phyloP scores from a whole-genome alignment of 2,888 invertebrate genomes.

The Phasia obesa region DNA sequence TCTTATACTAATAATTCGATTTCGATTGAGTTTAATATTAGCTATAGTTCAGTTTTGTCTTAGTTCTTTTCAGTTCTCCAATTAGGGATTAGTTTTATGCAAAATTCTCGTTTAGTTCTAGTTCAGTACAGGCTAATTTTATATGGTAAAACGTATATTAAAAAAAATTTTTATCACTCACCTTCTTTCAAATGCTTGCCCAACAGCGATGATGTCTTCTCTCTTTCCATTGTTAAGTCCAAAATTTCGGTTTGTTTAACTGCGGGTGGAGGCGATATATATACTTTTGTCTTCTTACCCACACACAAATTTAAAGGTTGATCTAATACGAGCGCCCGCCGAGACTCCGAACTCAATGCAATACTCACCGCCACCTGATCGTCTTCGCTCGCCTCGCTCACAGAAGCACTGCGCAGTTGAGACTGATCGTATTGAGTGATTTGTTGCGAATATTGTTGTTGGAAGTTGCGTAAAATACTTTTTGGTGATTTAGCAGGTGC shows the following conservation, averaged over 20 bases:
- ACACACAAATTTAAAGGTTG: constrained; percentile 86
- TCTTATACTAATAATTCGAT: too few relatives aligned
- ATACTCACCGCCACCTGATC: constrained; percentile 71
- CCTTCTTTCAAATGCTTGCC: constrained; percentile 74
- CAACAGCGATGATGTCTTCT: constrained; percentile 57
- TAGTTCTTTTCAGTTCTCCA: background rate
- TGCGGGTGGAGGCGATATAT: constrained; percentile 68
- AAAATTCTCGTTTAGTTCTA: background rate
- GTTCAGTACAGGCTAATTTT: background rate
- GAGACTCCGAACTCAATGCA: constrained; percentile 20
- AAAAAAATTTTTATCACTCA: constrained; percentile 61
- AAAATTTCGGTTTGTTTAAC: constrained; percentile 71
- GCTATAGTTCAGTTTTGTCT: background rate
- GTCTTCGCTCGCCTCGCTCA: constrained; percentile 83
- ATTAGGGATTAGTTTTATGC: background rate
- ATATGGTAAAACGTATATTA: too few relatives aligned
- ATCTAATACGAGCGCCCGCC: constrained; percentile 78
- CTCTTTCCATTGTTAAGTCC: constrained; percentile 69
- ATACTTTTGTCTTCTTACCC: constrained; percentile 82
- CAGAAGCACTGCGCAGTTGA: constrained; percentile 77
- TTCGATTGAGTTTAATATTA: too few relatives aligned
- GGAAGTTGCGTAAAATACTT: constrained; percentile 79
- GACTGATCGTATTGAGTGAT: constrained; percentile 71
- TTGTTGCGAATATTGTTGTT: constrained; percentile 79
- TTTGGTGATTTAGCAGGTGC: constrained; percentile 80